A percentile compares a stretch with the other conserved stretches of the same genome.
Conservation (phyloP, 2,113 vertebrate genomes). For the Taurulus bubalis region DNA sequence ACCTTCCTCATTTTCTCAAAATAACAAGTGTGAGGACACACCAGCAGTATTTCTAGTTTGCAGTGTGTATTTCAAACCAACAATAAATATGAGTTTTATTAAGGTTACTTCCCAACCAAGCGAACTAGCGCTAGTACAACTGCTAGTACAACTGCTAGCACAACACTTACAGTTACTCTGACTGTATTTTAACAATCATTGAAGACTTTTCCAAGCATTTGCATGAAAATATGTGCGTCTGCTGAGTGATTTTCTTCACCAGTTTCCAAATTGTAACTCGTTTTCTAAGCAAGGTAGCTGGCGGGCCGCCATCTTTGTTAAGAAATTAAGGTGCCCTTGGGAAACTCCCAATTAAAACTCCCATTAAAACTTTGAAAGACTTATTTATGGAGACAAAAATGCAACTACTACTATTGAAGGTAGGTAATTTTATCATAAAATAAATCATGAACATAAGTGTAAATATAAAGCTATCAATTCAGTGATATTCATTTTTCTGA, state of each 20-base stretch:
- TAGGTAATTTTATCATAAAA: not conserved
- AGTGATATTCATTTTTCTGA: not conserved
- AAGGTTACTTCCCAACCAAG: not conserved
- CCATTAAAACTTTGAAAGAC: too few species aligned
- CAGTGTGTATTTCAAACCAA: not conserved
- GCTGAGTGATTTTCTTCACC: too few species aligned
- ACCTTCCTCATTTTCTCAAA: too few species aligned
- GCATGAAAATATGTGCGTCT: not conserved
- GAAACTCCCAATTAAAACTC: too few species aligned
- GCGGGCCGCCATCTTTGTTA: conserved; percentile 1
- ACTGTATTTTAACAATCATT: too few species aligned
- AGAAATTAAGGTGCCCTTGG: too few species aligned
- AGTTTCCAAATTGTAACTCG: not conserved
- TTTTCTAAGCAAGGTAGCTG: not conserved
- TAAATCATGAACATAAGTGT: not conserved
- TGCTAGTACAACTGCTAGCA: too few species aligned
- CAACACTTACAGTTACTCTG: not conserved
- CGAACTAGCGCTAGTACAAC: not conserved
- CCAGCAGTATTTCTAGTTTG: not conserved
- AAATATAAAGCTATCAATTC: not conserved
- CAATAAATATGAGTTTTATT: not conserved
- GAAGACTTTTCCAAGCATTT: not conserved
- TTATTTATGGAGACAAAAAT: too few species aligned
- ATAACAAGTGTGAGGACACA: not conserved
- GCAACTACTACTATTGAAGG: too few species aligned